A percentile compares a stretch with the other conserved stretches of the same genome.
These are phyloP conservation scores for Lysandra bellargus DNA, from an alignment of 2,888 invertebrate genomes.

Conservation along the genomic window DNA sequence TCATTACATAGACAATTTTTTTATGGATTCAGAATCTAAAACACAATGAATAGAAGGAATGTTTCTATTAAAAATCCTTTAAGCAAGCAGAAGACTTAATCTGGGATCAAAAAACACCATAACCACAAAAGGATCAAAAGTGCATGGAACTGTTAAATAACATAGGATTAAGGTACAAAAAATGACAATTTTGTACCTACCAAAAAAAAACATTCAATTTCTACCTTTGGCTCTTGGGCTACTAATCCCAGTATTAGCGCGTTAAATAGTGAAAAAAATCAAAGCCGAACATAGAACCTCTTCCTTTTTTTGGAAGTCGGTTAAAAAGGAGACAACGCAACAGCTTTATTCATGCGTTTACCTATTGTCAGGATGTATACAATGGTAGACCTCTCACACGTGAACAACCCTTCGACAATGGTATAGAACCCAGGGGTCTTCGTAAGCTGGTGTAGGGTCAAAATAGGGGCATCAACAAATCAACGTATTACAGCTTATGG, in stretches of 20 bases:
- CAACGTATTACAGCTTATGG: constrained; percentile 56
- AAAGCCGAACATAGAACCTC: no score
- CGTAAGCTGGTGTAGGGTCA: constrained; percentile 56
- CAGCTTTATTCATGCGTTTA: constrained; percentile 64
- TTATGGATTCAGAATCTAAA: no score
- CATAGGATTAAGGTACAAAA: background rate
- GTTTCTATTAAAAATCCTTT: no score
- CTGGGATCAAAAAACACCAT: background rate
- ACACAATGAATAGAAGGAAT: no score
- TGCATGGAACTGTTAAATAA: background rate
- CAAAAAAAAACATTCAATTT: constrained; percentile 29
- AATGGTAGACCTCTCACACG: constrained; percentile 44
- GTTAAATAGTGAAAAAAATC: constrained; percentile 50
- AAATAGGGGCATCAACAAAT: constrained; percentile 66
- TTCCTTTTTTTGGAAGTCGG: no score
- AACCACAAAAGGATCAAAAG: background rate
- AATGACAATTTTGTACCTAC: background rate
- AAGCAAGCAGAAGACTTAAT: background rate
- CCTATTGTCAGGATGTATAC: constrained; percentile 55
- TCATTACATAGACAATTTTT: no score
- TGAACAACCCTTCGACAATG: constrained; percentile 36
- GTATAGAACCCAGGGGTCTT: constrained; percentile 48
- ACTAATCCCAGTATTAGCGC: constrained; percentile 65
- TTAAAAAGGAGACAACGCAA: constrained; percentile 50
- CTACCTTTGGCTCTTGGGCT: constrained; percentile 20